Evolutionary conservation across 1,140 invertebrate species (phyloP), one percentile per base, ranked within the genome.

Genomic region (Dreissena polymorpha): DNA sequence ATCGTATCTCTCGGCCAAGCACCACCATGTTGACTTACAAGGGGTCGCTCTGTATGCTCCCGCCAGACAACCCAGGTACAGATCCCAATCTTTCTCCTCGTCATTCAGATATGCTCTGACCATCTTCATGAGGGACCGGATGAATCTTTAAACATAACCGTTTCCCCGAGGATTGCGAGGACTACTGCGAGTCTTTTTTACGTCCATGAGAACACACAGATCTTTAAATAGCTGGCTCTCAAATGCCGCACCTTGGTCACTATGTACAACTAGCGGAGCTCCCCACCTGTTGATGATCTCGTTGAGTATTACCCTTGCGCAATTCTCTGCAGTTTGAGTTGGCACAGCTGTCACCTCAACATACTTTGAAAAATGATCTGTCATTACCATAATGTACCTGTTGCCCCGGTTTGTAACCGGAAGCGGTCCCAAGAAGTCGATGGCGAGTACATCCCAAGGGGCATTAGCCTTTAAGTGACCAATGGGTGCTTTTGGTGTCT

Each of bases 211-310:
- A 23, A 75, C 25, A 75, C 86, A n/a, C n/a, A n/a, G n/a, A n/a
- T n/a, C n/a, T n/a, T n/a, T n/a, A 88, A 89, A 86, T 0, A 89
- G 3, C 64, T 88, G 68, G 7, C 60, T 51, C 69, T 87, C 83
- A 77, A 90, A 89, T 64, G 87, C 81, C 3, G 77, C 29, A 25
- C 92, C 93, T 80, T 92, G 90, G 79, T 93, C 92, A 2, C 90
- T 82, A n/a, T 92, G 86, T 3, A 93, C 74, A 21, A 89, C 71
- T 10, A 92, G 13, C 88, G 85, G 65, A 85, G n/a, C 55, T 23
- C 39, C n/a, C 88, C 39, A 39, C 39, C 3, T 39, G 39, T 39
- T 39, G 29, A 94, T 73, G 25, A 90, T 84, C 18, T 92, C 77
- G 27, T 91, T 75, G 6, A 92, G 85, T 13, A 94, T 84, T 5